A percentile compares a stretch with the other conserved stretches of the same genome.
Conservation (phyloP, 2,888 invertebrate species). For the Heliconius hortense region DNA sequence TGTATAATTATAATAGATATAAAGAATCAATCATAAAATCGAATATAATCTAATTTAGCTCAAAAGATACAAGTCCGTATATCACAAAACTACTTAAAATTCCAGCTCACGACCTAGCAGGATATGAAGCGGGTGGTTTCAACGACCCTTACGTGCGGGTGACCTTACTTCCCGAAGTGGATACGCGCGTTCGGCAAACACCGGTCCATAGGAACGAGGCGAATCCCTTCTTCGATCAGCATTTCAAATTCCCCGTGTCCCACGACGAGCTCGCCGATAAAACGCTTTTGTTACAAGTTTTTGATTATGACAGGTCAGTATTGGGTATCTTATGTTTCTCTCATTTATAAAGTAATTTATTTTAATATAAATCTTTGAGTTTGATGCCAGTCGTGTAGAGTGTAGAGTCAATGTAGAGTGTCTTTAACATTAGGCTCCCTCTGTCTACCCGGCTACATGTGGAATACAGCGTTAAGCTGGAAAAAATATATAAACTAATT, state of each 20-base stretch:
- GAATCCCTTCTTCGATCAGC: constrained; percentile 94
- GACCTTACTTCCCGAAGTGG: constrained; percentile 90
- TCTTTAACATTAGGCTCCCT: no score
- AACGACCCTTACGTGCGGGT: constrained; percentile 94
- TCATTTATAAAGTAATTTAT: neutral
- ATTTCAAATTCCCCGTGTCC: constrained; percentile 95
- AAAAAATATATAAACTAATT: no score
- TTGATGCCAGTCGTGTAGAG: neutral
- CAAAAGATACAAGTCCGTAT: neutral
- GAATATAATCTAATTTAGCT: neutral
- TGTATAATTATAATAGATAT: neutral
- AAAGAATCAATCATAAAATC: neutral
- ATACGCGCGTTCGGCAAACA: constrained; percentile 92
- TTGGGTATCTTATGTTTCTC: neutral
- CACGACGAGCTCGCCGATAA: constrained; percentile 93
- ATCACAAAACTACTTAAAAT: constrained; percentile 29
- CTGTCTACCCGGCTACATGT: no score
- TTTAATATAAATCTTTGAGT: neutral
- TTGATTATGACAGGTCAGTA: constrained; percentile 79
- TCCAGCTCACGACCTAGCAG: constrained; percentile 90
- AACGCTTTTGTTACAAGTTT: constrained; percentile 87
- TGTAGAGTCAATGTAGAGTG: no score
- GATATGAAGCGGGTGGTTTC: constrained; percentile 92
- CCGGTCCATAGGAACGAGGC: constrained; percentile 91
- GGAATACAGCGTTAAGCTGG: no score